A percentile compares a stretch with the other conserved stretches of the same genome.
Evolutionary conservation across 2,113 vertebrate species (phyloP).

Genomic region (Pyrgilauda ruficollis): DNA sequence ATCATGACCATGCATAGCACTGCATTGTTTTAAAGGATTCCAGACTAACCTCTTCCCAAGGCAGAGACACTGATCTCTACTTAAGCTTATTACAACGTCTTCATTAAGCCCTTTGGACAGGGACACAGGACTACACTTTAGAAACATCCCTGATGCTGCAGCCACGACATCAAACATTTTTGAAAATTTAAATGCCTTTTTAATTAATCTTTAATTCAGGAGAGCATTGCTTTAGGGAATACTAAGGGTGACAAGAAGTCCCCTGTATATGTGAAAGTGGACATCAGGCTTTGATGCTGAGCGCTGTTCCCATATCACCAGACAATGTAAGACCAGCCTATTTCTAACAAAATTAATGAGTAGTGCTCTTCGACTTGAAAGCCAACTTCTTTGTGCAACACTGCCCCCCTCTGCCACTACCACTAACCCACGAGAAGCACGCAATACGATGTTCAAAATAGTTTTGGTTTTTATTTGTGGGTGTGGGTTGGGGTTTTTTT

Average conservation of each 20-base stretch:
- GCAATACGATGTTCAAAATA: rapidly evolving
- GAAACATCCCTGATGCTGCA: neutral
- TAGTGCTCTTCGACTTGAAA: neutral
- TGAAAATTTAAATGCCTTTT: neutral
- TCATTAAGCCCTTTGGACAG: neutral
- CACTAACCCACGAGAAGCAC: neutral
- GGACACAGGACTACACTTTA: neutral
- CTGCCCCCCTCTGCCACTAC: conserved; percentile 45
- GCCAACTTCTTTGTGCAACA: neutral
- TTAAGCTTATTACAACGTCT: neutral
- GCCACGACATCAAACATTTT: neutral
- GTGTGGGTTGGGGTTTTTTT: neutral
- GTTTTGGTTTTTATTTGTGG: neutral
- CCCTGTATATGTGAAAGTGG: neutral
- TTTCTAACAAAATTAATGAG: neutral
- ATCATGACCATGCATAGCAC: neutral
- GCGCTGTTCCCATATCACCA: neutral
- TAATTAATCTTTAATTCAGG: neutral
- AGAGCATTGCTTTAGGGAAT: neutral
- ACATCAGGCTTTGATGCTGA: neutral
- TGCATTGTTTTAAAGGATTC: neutral
- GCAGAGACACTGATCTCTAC: neutral
- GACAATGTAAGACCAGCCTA: neutral
- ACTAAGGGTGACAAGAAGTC: neutral
- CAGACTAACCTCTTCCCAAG: neutral